Percentiles rank a stretch among this genome's conserved stretches.
Evolutionary conservation across 1,140 invertebrate genomes (phyloP).

Genomic region (Globodera ellingtonae): DNA sequence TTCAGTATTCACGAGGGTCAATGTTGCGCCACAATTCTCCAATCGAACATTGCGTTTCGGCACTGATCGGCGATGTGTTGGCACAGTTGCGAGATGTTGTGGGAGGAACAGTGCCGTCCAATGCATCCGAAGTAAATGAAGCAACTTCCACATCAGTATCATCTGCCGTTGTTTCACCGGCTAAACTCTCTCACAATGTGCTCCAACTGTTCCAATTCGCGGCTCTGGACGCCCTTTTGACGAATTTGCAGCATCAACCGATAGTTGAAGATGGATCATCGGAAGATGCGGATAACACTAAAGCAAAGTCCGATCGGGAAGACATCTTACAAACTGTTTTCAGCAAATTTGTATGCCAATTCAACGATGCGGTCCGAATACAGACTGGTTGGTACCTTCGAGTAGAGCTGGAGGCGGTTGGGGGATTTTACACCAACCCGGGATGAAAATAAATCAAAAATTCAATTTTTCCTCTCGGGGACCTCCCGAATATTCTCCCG

Average conservation of each 20-base stretch:
- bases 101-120: slow-evolving; percentile 16
- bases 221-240: slow-evolving; percentile 54
- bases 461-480: no score
- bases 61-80: slow-evolving; percentile 50
- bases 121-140: slow-evolving; percentile 1
- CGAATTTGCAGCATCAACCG: slow-evolving; percentile 44
- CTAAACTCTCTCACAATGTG: slow-evolving; percentile 44
- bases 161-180: slow-evolving; percentile 24
- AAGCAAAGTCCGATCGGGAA: slow-evolving; percentile 2
- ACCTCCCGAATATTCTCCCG: no score
- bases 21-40: slow-evolving; percentile 47
- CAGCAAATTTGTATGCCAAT: slow-evolving; percentile 56
- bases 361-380: slow-evolving; percentile 55
- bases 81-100: slow-evolving; percentile 27
- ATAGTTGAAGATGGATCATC: background rate
- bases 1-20: slow-evolving; percentile 49
- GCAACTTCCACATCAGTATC: background rate
- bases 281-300: background rate
- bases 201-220: slow-evolving; percentile 61
- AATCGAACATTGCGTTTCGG: slow-evolving; percentile 36
- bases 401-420: no score
- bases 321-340: slow-evolving; percentile 32
- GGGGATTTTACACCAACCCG: no score
- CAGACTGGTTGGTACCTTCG: slow-evolving; percentile 34
- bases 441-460: no score